Evolutionary conservation across 2,797 vertebrate genomes (phyloP).

Genomic region (Hyperoplus lanceolatus): DNA sequence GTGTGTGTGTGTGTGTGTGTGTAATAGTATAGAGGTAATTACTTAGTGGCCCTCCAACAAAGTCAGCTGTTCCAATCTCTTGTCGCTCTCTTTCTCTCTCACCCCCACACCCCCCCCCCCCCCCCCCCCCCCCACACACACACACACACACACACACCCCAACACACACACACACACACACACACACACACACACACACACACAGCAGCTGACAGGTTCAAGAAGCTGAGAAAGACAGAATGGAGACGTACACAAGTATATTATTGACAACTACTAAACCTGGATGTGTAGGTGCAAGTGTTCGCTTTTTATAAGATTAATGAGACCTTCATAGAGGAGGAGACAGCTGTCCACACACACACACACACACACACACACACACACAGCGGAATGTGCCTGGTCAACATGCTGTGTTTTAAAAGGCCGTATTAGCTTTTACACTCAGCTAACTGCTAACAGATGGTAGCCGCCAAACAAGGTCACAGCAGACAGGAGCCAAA

Average conservation of each 20-base stretch:
- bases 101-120: too few species aligned
- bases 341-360: slow-evolving; percentile 54
- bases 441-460: slow-evolving; percentile 56
- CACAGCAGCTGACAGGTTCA: slow-evolving; percentile 50
- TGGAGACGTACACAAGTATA: neutral
- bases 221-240: slow-evolving; percentile 27
- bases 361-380: neutral
- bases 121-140: too few species aligned
- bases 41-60: neutral
- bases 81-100: neutral
- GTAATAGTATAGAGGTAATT: neutral
- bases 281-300: neutral
- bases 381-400: slow-evolving; percentile 50
- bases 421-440: slow-evolving; percentile 29
- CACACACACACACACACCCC: neutral
- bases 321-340: neutral
- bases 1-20: neutral
- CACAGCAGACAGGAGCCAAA: neutral
- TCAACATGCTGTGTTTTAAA: slow-evolving; percentile 38
- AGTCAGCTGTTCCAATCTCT: slow-evolving; percentile 31
- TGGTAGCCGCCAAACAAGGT: slow-evolving; percentile 6
- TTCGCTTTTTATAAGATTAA: neutral
- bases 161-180: too few species aligned
- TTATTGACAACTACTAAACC: neutral
- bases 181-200: neutral